phyloP scores from a whole-genome alignment of 2,888 invertebrate genomes.

The Cremastobaeus sp. region DNA sequence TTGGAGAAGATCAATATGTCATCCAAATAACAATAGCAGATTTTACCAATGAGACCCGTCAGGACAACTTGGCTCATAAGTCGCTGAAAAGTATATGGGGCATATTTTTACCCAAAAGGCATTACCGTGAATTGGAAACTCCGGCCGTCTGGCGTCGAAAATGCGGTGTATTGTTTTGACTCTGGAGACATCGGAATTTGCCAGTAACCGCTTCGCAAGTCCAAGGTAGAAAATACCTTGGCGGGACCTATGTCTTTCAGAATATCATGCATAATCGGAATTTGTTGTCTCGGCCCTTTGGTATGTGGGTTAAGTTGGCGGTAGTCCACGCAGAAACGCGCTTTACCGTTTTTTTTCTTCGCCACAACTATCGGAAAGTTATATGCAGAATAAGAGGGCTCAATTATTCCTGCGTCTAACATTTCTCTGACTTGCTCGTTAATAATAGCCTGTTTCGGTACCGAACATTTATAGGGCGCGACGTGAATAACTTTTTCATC shows the following conservation, averaged over 20 bases:
- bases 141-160: background rate
- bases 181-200: constrained; percentile 1
- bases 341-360: constrained; percentile 34
- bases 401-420: constrained; percentile 56
- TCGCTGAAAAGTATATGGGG: background rate
- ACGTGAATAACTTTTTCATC: background rate
- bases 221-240: background rate
- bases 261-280: constrained; percentile 8
- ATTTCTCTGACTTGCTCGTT: constrained; percentile 52
- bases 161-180: constrained; percentile 1
- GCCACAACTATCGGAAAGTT: constrained; percentile 55
- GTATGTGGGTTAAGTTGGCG: constrained; percentile 1
- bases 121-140: constrained; percentile 2
- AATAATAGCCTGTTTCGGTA: background rate
- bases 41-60: constrained; percentile 1
- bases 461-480: background rate
- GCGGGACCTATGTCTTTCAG: constrained; percentile 2
- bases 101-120: constrained; percentile 1
- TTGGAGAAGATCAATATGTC: constrained; percentile 13
- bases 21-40: constrained; percentile 10
- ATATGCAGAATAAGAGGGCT: constrained; percentile 50
- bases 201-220: background rate
- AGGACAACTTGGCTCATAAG: constrained; percentile 10
- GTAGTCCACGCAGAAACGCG: constrained; percentile 27
- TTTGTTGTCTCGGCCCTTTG: constrained; percentile 4